phyloP scores from a whole-genome alignment of 2,888 invertebrate species.

The Carterocephalus palaemon region DNA sequence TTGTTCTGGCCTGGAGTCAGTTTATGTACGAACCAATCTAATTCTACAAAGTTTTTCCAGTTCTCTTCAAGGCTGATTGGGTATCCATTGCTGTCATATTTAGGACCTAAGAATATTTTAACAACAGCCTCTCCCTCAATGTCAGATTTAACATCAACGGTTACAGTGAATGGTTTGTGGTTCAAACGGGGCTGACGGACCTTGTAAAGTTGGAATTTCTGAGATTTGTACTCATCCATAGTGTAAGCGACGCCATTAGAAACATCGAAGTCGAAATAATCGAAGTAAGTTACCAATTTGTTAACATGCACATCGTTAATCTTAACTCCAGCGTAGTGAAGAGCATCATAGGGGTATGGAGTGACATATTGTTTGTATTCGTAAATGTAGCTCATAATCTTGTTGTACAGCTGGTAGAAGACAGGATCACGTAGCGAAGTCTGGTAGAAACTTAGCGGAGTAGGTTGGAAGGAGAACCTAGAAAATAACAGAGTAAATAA shows the following conservation, averaged over 20 bases:
- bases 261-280: constrained; percentile 81
- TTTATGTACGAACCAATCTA: constrained; percentile 80
- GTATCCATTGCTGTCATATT: constrained; percentile 79
- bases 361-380: constrained; percentile 79
- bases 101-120: constrained; percentile 84
- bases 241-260: constrained; percentile 70
- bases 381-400: constrained; percentile 76
- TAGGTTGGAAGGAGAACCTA: constrained; percentile 72
- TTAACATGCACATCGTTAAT: constrained; percentile 80
- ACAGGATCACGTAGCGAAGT: constrained; percentile 84
- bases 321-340: constrained; percentile 79
- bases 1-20: constrained; percentile 81
- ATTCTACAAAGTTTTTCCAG: constrained; percentile 79
- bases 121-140: constrained; percentile 77
- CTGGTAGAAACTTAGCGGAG: constrained; percentile 80
- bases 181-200: constrained; percentile 84
- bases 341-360: constrained; percentile 78
- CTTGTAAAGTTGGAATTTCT: constrained; percentile 63
- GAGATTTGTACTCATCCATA: constrained; percentile 48
- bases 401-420: constrained; percentile 83
- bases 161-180: constrained; percentile 82
- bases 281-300: constrained; percentile 82
- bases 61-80: constrained; percentile 73
- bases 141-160: constrained; percentile 79
- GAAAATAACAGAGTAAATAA: constrained; percentile 55